These are phyloP conservation scores for Pyrrhura leucotis DNA, from an alignment of 2,797 vertebrate species.

Conservation along the genomic window DNA sequence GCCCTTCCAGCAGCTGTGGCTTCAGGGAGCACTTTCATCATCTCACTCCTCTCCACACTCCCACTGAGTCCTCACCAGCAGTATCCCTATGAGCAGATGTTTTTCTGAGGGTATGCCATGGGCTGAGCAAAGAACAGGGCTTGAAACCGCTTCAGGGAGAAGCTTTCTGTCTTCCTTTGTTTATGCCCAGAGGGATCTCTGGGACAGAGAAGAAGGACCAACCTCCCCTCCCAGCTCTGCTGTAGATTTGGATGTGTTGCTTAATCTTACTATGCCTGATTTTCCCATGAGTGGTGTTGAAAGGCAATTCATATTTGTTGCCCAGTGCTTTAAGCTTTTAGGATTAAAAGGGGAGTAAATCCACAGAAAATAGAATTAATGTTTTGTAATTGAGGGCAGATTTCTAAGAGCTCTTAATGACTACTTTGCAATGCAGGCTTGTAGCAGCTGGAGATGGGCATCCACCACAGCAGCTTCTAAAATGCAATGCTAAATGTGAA, in stretches of 20 bases:
- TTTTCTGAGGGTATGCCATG: not conserved
- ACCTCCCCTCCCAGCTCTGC: not conserved
- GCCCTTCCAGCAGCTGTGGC: not conserved
- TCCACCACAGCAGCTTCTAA: not conserved
- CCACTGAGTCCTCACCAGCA: not conserved
- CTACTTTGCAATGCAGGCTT: not conserved
- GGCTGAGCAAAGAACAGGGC: not conserved
- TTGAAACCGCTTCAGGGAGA: not conserved
- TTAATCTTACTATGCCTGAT: not conserved
- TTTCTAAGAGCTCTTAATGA: not conserved
- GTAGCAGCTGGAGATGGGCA: not conserved
- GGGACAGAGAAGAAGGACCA: not conserved
- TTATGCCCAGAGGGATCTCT: not conserved
- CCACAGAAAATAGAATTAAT: not conserved
- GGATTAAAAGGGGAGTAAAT: not conserved
- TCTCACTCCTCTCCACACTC: not conserved
- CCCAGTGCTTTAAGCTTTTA: not conserved
- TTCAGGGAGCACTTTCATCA: not conserved
- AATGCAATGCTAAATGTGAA: not conserved
- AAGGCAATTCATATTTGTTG: not conserved
- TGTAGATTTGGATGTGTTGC: not conserved
- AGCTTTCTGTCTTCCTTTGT: not conserved
- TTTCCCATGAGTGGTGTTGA: not conserved
- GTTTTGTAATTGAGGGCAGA: not conserved
- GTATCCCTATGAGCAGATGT: fast-evolving